These are phyloP conservation scores for Lagodon rhomboides DNA, from an alignment of 2,797 vertebrate species.

Conservation along the genomic window DNA sequence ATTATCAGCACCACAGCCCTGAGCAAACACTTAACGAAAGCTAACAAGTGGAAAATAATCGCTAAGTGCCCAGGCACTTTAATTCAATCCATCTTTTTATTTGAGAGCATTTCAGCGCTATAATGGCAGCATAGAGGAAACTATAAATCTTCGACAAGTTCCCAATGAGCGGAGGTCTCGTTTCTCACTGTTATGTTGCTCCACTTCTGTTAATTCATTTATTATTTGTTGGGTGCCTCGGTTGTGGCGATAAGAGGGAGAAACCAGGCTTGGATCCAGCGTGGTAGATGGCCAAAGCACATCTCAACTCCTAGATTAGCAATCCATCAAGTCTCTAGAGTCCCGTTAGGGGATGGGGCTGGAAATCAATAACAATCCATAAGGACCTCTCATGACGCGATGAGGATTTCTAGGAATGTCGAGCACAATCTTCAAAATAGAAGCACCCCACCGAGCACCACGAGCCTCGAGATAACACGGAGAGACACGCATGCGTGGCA, in stretches of 20 bases:
- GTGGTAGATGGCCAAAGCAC: constrained; percentile 71
- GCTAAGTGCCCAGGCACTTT: constrained; percentile 75
- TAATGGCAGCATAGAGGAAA: constrained; percentile 58
- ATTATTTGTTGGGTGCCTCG: constrained; percentile 70
- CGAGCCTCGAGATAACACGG: constrained; percentile 11
- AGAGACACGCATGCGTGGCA: background rate
- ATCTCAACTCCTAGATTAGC: constrained; percentile 75
- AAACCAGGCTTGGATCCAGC: constrained; percentile 65
- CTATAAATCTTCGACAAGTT: constrained; percentile 76
- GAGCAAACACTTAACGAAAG: constrained; percentile 80
- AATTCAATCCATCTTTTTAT: constrained; percentile 81
- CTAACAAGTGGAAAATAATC: constrained; percentile 85
- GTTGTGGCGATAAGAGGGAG: constrained; percentile 49
- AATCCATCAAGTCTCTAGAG: constrained; percentile 77
- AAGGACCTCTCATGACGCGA: constrained; percentile 64
- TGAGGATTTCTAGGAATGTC: constrained; percentile 78
- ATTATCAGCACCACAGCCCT: constrained; percentile 79
- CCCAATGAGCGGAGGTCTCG: constrained; percentile 59
- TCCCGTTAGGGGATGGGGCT: constrained; percentile 67
- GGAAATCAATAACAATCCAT: constrained; percentile 78
- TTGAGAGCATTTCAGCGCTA: constrained; percentile 60
- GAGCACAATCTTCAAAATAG: constrained; percentile 65
- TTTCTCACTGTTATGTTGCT: constrained; percentile 45
- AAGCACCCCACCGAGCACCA: constrained; percentile 20
- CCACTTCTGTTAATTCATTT: constrained; percentile 74